Evolutionary conservation across 2,797 vertebrate genomes (phyloP).

Genomic region (Argentina silus): DNA sequence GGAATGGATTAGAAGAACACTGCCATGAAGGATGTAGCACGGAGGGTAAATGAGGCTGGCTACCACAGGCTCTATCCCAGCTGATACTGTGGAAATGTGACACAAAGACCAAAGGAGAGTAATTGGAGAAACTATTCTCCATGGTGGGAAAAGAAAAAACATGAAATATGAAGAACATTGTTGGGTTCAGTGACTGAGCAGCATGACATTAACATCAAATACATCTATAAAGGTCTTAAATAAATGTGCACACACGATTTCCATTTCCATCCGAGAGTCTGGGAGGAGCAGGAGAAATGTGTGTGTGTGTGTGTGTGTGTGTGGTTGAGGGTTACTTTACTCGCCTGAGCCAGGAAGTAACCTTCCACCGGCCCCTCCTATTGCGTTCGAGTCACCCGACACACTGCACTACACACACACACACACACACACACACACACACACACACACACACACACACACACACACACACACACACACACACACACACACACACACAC

Average conservation of each 20-base stretch:
- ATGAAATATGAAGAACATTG: neutral
- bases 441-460: slow-evolving; percentile 16
- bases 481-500: slow-evolving; percentile 66
- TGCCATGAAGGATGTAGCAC: neutral
- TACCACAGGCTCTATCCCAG: neutral
- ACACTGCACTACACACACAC: slow-evolving; percentile 32
- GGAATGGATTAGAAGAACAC: slow-evolving; percentile 29
- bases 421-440: slow-evolving; percentile 3
- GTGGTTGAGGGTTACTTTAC: slow-evolving; percentile 33
- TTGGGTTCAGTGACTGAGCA: too few relatives aligned
- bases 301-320: slow-evolving; percentile 29
- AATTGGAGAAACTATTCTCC: neutral
- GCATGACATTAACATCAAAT: too few relatives aligned
- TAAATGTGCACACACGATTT: too few relatives aligned
- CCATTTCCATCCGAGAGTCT: too few relatives aligned
- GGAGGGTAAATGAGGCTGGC: neutral
- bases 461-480: slow-evolving; percentile 9
- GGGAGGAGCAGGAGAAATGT: slow-evolving; percentile 11
- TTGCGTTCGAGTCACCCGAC: slow-evolving; percentile 64
- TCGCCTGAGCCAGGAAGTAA: slow-evolving; percentile 66
- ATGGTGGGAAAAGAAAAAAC: slow-evolving; percentile 1
- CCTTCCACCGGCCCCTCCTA: slow-evolving; percentile 64
- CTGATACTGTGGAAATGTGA: too few relatives aligned
- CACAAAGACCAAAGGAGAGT: neutral
- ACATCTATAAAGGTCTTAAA: too few relatives aligned